Base-by-base conservation (phyloP, 2,113 vertebrate genomes). In the Oryzias curvinotus region DNA sequence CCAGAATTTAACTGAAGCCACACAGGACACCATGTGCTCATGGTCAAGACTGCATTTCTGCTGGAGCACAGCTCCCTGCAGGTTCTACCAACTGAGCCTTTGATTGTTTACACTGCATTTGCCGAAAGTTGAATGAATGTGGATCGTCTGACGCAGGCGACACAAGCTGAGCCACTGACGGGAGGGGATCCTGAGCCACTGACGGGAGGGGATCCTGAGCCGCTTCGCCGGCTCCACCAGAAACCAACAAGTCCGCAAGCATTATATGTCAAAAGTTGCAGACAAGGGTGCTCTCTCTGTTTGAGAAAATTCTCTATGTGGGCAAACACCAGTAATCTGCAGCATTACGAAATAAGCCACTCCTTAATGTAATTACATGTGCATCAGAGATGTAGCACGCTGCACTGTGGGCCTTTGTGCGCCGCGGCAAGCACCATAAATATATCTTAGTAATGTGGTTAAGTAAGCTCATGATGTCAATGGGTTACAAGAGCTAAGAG, bases 401-500 rank as follows among this genome's bases (percentile, higher is more conserved):
- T 68, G 49, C 54, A 19, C 30, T 0, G 18, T 64, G 62, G 45
- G 60, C 49, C 64, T 73, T 7, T 54, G 23, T 65, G 50, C 46
- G 25, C 53, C 52, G 58, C 65, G 47, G 68, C 5, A 49, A 73
- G 58, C 56, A 72, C 14, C 73, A 82, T 83, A 85, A 80, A 82
- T 69, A 66, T 70, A 79, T 58, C 30, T 2, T 66, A 68, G 69
- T 77, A 82, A 81, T 82, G 53, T 50, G 47, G 64, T 82, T 77
- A 86, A 78, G 48, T 69, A 65, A 71, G 82, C 52, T 74, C 51
- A 75, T 69, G 60, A 80, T 70, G 72, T 81, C 62, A 80, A 70
- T 68, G 70, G 57, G 60, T 64, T 54, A 65, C 28, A 47, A 62
- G 19, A 62, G 55, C 62, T 14, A 28, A 69, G 57, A 74, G 26